Evolutionary conservation across 2,888 invertebrate species (phyloP), one percentile per base, ranked within the genome.

Genomic region (Cephus rjabovi): DNA sequence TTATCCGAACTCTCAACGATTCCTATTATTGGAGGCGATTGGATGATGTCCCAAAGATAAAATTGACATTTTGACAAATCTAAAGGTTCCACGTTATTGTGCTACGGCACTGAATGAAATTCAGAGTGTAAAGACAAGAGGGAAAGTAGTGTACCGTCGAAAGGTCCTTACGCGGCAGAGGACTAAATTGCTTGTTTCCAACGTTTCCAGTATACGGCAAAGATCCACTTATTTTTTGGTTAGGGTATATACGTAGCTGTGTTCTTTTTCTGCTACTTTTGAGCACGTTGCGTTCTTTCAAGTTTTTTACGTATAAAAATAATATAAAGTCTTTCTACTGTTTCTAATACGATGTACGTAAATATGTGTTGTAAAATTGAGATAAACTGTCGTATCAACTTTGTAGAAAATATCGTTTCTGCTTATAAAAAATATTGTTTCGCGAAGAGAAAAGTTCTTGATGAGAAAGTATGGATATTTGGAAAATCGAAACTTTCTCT

Each of bases 161-260:
- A 82, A 83, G 84, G 76, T 84, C 82, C 82, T 83, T 75, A 80
- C 79, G 76, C 78, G 74, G 73, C 75, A 80, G 81, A 79, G 79
- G 76, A 81, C 80, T 83, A 81, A 83, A 83, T 83, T 84, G 82
- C 82, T 81, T 80, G 82, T 80, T 84, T 80, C 79, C 77, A 78
- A 73, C 80, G 75, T 79, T 76, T 76, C 34, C 77, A 56, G 77
- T 79, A 75, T 79, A 75, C 70, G 23, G 34, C 79, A 76, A 33
- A 76, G 70, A 76, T 56, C 75, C 74, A 56, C 9, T 56, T 71
- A 71, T 23, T 71, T 31, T 71, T 34, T 31, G 33, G 56, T 76
- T 33, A 40, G 68, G 77, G 71, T 34, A 23, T 9, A 6, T 56
- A 23, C 56, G 6, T 15, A 15, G 9, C 56, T 1, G 23, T 56